A percentile compares a stretch with the other conserved stretches of the same genome.
Conservation (phyloP, 2,888 invertebrate genomes). For the Galerucella nymphaeae region DNA sequence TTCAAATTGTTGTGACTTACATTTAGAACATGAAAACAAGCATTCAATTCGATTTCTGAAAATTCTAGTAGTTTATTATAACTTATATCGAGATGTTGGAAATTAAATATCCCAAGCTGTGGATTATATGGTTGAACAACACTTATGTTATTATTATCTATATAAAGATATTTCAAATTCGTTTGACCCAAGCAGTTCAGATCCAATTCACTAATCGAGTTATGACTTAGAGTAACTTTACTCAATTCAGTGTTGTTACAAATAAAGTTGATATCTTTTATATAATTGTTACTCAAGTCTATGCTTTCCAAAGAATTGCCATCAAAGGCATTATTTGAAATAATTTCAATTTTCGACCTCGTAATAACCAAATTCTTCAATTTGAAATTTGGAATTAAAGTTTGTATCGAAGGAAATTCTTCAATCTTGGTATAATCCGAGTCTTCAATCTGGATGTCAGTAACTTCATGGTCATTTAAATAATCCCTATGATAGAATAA, state of each 20-base stretch:
- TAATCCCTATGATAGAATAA: background rate
- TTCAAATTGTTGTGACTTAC: conserved; percentile 30
- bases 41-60: conserved; percentile 17
- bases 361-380: background rate
- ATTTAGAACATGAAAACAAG: conserved; percentile 12
- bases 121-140: background rate
- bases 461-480: background rate
- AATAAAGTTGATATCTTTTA: conserved; percentile 15
- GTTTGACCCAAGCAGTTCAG: background rate
- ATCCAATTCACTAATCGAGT: conserved; percentile 16
- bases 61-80: conserved; percentile 25
- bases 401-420: background rate
- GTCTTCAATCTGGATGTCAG: background rate
- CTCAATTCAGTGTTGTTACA: background rate
- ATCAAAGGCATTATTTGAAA: conserved; percentile 25
- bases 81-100: conserved; percentile 20
- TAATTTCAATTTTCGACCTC: background rate
- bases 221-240: conserved; percentile 20
- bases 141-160: conserved; percentile 16
- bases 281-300: conserved; percentile 29
- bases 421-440: background rate
- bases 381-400: background rate
- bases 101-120: background rate
- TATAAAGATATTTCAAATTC: background rate
- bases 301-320: conserved; percentile 4